phyloP scores from a whole-genome alignment of 2,113 vertebrate species.

The Prunella fulvescens region DNA sequence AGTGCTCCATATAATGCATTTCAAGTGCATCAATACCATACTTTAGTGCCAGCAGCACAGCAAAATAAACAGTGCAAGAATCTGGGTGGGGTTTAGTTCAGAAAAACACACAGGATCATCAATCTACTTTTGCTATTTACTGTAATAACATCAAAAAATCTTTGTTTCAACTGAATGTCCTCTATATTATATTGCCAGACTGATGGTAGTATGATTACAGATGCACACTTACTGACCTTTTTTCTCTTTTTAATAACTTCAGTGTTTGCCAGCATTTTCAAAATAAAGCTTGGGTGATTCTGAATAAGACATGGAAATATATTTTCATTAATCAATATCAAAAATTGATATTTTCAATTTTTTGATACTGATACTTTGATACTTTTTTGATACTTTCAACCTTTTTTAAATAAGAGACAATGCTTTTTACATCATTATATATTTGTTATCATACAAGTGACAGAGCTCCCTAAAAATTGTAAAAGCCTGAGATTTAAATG shows the following conservation, averaged over 20 bases:
- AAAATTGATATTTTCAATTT: not conserved
- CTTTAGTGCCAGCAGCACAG: not conserved
- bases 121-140: not conserved
- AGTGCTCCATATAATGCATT: accelerated
- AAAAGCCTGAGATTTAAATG: not conserved
- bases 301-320: not conserved
- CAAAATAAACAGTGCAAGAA: not conserved
- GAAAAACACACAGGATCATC: not conserved
- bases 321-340: not conserved
- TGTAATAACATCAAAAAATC: not conserved
- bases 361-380: too few relatives aligned
- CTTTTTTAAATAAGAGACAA: not conserved
- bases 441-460: not conserved
- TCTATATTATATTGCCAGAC: accelerated
- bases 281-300: not conserved
- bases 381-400: too few relatives aligned
- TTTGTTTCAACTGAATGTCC: not conserved
- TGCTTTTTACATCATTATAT: not conserved
- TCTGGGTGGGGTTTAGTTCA: not conserved
- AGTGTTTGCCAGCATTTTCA: not conserved
- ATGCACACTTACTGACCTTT: not conserved
- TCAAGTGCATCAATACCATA: accelerated
- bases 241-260: not conserved
- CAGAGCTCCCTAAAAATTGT: not conserved
- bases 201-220: not conserved